These are phyloP conservation scores for Camponotus pennsylvanicus DNA, from an alignment of 1,140 invertebrate genomes.

Conservation along the genomic window DNA sequence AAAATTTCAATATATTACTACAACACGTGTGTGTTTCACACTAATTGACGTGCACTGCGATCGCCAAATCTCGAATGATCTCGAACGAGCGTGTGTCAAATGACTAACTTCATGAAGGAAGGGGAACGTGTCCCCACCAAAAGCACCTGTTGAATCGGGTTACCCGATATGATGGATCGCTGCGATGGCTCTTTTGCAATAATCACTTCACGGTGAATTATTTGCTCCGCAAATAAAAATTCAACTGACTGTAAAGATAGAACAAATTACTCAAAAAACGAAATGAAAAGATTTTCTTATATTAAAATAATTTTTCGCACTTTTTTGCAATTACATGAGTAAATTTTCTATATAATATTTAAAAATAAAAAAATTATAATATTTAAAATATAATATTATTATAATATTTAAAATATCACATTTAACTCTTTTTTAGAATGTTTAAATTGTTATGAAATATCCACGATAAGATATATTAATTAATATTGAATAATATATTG, in stretches of 20 bases:
- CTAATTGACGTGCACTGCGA: background rate
- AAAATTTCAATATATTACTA: background rate
- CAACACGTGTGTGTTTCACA: background rate
- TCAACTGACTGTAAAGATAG: background rate
- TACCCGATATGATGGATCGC: conserved; percentile 10
- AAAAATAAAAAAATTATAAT: too few relatives aligned
- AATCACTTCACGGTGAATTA: background rate
- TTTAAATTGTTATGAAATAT: background rate
- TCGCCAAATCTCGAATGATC: conserved; percentile 2
- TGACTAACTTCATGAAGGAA: background rate
- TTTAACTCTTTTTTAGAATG: background rate
- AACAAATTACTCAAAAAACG: background rate
- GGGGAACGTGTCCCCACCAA: background rate
- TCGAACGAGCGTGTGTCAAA: background rate
- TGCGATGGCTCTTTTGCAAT: background rate
- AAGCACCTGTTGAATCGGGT: conserved; percentile 42
- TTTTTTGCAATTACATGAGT: background rate
- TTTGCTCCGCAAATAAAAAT: background rate
- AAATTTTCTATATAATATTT: background rate
- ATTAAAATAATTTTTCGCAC: background rate
- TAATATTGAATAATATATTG: background rate
- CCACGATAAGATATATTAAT: background rate
- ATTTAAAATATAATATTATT: background rate
- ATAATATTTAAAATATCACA: background rate
- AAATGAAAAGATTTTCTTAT: background rate